Evolutionary conservation across 2,888 invertebrate species (phyloP), one percentile per base, ranked within the genome.

Genomic region (Megastigmus dorsalis): DNA sequence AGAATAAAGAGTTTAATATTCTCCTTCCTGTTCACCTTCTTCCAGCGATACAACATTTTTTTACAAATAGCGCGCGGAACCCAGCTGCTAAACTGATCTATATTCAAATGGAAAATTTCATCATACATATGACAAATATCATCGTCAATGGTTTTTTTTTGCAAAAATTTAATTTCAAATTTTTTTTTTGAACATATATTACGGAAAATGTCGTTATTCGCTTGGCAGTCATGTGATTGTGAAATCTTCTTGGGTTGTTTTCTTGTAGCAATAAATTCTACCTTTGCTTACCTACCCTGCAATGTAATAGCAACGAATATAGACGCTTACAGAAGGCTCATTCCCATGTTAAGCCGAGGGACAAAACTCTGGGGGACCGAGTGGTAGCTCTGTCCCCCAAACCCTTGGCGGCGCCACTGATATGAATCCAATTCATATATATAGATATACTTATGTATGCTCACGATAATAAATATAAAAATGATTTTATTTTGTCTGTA

Each of bases 141-240:
- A 59, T 59, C 38, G 38, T 59, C 59, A 59, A 59, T 59, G 23
- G 10, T 59, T 36, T n/a, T n/a, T n/a, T 59, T 59, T 36, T 15
- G 36, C 59, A 36, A 59, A 18, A 38, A 59, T 59, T 38, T 20
- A 59, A 59, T 20, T 59, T 33, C 36, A 59, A 38, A 59, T 38
- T 59, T n/a, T n/a, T n/a, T n/a, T n/a, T n/a, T 59, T 38, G 20
- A 38, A 59, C 33, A 59, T 28, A 59, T 38, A 38, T 59, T 36
- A 38, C 33, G 36, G 30, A 48, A 59, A 28, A 36, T 20, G 38
- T 59, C 38, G 36, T 36, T 10, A 59, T 59, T 36, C 38, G 9
- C 36, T 15, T 38, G 36, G 20, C 59, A 59, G 36, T 59, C 59
- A 59, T 59, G 38, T 28, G 59, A 59, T 38, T 28, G 28, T 26